Evolutionary conservation across 2,888 invertebrate species (phyloP), one percentile per base, ranked within the genome.

Genomic region (Tachina fera): DNA sequence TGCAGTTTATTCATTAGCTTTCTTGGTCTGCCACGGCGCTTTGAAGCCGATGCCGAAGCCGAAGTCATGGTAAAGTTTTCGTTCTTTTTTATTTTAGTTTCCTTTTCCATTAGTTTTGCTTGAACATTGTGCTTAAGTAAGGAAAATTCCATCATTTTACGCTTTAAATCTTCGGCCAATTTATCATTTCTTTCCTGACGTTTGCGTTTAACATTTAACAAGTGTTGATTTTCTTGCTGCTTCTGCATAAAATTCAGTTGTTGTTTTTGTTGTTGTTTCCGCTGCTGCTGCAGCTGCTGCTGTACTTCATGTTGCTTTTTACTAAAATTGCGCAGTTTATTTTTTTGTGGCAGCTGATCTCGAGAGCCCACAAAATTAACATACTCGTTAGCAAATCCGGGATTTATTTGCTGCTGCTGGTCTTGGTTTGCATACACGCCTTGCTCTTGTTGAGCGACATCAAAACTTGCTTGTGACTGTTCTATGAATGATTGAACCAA

Each of bases 401-500:
- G 76, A 58, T 22, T 49, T 6, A 41, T 19, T 41, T 49, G 58
- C 31, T 70, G 47, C 16, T 19, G 63, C 0, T 45, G 43, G 14
- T 70, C 14, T 22, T 51, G 49, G 16, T 67, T 31, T n/a, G 45
- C 31, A 39, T n/a, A 31, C 9, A 13, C 41, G 16, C 19, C 31
- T 65, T 58, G 71, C 49, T 75, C 19, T 13, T 82, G 53, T 41
- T 65, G 70, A 43, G 22, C 22, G 8, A 45, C 16, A 19, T 77
- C 58, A 60, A 45, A 83, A n/a, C 4, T 10, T 19, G 58, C 16
- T 67, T 83, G 65, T 11, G 70, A 63, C 22, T 83, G 83, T 19
- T 83, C 77, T 45, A 82, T 9, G 10, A 82, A 82, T 47, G 82
- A 82, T 71, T 82, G 82, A 5, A 82, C 82, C 10, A 82, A 71